phyloP scores from a whole-genome alignment of 1,140 invertebrate genomes.

The Papilio helenus region DNA sequence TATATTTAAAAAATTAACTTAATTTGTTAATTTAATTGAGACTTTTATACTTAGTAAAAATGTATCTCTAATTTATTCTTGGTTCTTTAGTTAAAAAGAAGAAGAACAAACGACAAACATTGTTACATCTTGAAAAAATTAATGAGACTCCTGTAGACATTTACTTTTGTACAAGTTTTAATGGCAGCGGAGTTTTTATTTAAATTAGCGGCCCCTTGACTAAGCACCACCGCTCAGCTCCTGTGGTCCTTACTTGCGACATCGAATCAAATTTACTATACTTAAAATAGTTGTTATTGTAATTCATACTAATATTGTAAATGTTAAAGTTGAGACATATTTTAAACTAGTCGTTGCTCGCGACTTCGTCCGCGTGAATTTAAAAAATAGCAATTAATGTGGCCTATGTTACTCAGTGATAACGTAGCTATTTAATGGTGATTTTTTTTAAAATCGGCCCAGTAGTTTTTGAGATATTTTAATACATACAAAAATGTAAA shows the following conservation, averaged over 20 bases:
- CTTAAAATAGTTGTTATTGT: too few relatives aligned
- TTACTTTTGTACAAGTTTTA: conserved; percentile 22
- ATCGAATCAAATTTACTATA: background rate
- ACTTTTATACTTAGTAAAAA: background rate
- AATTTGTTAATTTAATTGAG: background rate
- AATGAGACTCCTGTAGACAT: conserved; percentile 1
- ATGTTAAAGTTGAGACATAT: too few relatives aligned
- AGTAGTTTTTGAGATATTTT: too few relatives aligned
- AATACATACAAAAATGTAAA: too few relatives aligned
- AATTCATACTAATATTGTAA: too few relatives aligned
- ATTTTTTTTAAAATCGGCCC: too few relatives aligned
- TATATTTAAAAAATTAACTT: background rate
- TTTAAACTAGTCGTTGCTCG: too few relatives aligned
- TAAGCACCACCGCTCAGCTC: background rate
- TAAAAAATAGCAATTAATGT: too few relatives aligned
- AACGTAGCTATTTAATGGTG: too few relatives aligned
- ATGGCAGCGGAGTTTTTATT: conserved; percentile 4
- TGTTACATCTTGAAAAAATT: conserved; percentile 3
- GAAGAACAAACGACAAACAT: conserved; percentile 7
- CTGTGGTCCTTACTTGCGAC: background rate
- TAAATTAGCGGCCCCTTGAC: background rate
- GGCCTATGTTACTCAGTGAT: too few relatives aligned
- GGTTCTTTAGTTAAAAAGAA: background rate
- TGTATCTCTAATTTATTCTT: background rate
- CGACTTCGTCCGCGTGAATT: too few relatives aligned